Percentiles rank a stretch among this genome's conserved stretches.
Conservation (phyloP, 2,113 vertebrate genomes). For the Pituophis catenifer region DNA sequence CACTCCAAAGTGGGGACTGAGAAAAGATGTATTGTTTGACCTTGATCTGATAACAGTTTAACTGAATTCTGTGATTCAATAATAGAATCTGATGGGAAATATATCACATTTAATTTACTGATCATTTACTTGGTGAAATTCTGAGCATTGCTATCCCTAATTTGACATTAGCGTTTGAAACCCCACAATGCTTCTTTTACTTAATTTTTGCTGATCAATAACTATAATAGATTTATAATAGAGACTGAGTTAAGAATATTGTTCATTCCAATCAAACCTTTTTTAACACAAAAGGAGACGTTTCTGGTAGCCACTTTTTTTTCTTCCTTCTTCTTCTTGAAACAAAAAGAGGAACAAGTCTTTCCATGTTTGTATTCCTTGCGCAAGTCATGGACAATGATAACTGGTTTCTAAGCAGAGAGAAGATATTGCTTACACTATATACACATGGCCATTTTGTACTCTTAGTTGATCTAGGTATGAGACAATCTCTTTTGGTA, state of each 20-base stretch:
- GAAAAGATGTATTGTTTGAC: background rate
- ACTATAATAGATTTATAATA: background rate
- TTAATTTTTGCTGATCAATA: background rate
- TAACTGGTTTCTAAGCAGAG: conserved; percentile 72
- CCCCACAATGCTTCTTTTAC: background rate
- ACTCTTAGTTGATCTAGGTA: background rate
- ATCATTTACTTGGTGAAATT: background rate
- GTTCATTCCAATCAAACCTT: conserved; percentile 73
- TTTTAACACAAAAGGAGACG: conserved; percentile 85
- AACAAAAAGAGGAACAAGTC: conserved; percentile 68
- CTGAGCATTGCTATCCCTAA: background rate
- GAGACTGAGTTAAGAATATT: background rate
- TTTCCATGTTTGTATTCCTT: conserved; percentile 78
- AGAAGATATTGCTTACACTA: background rate
- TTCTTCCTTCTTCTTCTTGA: conserved; percentile 63
- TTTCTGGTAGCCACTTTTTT: conserved; percentile 82
- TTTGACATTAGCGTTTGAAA: background rate
- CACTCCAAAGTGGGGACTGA: background rate
- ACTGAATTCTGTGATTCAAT: background rate
- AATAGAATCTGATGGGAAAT: background rate
- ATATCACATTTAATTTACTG: background rate
- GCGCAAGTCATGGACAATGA: conserved; percentile 78
- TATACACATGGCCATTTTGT: background rate
- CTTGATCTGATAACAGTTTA: background rate
- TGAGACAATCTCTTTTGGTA: background rate